Conservation (phyloP, 2,888 invertebrate genomes). For the Seira ritae region DNA sequence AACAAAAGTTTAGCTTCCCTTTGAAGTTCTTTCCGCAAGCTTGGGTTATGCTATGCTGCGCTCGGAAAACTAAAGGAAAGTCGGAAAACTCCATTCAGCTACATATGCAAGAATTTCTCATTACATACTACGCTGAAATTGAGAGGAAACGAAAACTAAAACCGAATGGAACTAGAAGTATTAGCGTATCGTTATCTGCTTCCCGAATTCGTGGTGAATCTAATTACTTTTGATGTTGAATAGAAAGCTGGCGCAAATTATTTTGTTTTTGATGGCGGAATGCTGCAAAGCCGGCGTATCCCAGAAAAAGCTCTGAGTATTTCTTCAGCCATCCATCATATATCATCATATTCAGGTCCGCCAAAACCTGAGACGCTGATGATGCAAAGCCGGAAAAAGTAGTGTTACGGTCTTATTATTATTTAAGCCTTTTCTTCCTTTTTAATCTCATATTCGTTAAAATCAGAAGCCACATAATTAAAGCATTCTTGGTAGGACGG, state of each 20-base stretch:
- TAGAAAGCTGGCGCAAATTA: no score
- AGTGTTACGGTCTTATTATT: not conserved
- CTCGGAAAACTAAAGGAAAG: not conserved
- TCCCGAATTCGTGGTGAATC: not conserved
- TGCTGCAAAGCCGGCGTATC: no score
- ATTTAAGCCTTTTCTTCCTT: not conserved
- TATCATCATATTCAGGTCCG: not conserved
- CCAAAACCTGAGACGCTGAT: not conserved
- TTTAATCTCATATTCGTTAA: no score
- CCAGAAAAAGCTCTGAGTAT: not conserved
- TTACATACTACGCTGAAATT: not conserved
- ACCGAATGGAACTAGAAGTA: no score
- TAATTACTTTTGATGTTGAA: not conserved
- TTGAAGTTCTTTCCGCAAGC: conserved; percentile 13
- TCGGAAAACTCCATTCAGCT: not conserved
- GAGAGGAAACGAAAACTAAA: not conserved
- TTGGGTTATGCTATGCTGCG: conserved; percentile 9
- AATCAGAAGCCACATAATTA: not conserved
- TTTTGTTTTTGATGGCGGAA: no score
- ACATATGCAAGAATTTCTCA: not conserved
- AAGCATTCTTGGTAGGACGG: conserved; percentile 15
- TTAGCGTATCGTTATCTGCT: no score
- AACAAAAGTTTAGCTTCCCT: conserved; percentile 35
- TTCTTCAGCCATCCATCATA: not conserved
- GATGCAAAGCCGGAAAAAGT: not conserved